Evolutionary conservation across 2,113 vertebrate species (phyloP).

Genomic region (Daphoenositta chrysoptera): DNA sequence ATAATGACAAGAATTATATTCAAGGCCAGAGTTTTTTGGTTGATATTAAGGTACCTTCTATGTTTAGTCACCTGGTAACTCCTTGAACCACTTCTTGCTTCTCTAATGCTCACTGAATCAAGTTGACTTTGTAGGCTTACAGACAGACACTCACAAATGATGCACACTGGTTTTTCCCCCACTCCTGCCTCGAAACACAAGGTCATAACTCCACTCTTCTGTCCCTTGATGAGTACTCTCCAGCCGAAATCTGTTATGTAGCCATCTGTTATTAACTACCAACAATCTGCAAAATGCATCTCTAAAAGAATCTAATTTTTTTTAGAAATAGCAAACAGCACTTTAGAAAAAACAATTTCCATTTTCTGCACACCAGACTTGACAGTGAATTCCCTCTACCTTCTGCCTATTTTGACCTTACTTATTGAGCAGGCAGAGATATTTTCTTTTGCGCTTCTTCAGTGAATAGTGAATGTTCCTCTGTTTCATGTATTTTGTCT

Average conservation of each 20-base stretch:
- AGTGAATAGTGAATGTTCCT: neutral
- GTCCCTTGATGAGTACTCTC: neutral
- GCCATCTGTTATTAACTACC: slow-evolving; percentile 41
- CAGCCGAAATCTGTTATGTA: neutral
- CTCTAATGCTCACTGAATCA: neutral
- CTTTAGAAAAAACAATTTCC: neutral
- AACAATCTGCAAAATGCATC: neutral
- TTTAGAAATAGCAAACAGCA: neutral
- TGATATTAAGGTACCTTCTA: neutral
- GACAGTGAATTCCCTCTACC: neutral
- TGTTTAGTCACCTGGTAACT: neutral
- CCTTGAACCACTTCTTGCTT: neutral
- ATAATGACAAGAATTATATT: neutral
- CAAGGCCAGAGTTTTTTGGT: neutral
- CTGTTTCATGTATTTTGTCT: neutral
- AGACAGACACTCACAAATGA: neutral
- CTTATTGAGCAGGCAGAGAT: neutral
- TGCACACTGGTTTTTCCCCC: neutral
- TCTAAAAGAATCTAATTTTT: neutral
- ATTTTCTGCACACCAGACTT: neutral
- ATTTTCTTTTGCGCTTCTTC: neutral
- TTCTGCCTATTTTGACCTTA: neutral
- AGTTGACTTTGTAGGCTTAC: neutral
- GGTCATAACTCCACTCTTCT: neutral
- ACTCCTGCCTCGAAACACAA: neutral